phyloP scores from a whole-genome alignment of 2,113 vertebrate genomes.

The Lanius ludovicianus region DNA sequence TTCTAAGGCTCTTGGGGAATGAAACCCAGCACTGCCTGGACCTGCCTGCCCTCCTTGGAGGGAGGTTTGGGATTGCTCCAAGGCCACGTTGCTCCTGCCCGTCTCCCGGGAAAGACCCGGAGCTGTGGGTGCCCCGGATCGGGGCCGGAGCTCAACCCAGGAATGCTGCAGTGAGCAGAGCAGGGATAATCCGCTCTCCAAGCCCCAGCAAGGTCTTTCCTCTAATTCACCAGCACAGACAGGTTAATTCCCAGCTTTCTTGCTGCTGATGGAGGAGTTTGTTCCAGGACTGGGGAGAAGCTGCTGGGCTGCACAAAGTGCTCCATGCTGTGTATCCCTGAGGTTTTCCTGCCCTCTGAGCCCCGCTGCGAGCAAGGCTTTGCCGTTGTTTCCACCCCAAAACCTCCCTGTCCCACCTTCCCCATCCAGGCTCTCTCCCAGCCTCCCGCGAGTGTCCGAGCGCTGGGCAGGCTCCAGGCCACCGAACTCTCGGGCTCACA shows the following conservation, averaged over 20 bases:
- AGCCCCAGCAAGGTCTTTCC: not conserved
- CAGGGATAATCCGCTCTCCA: not conserved
- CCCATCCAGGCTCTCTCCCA: accelerated
- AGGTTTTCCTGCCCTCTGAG: not conserved
- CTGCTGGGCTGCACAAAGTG: not conserved
- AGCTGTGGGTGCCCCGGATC: not conserved
- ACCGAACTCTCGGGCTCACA: not conserved
- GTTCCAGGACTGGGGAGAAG: not conserved
- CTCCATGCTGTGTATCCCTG: accelerated
- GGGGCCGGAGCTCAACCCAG: not conserved
- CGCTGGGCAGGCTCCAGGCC: not conserved
- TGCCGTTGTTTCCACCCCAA: not conserved
- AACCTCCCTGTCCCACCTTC: not conserved
- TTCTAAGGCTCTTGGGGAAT: not conserved
- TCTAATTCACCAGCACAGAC: not conserved
- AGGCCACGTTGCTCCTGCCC: not conserved
- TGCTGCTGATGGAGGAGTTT: not conserved
- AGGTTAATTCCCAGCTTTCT: not conserved
- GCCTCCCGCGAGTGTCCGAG: not conserved
- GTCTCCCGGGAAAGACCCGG: not conserved
- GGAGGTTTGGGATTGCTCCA: not conserved
- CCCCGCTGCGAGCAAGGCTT: not conserved
- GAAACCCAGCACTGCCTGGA: not conserved
- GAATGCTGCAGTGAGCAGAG: not conserved
- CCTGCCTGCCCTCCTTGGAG: not conserved